These are phyloP conservation scores for Astyanax mexicanus DNA, from an alignment of 2,797 vertebrate species.

Conservation along the genomic window DNA sequence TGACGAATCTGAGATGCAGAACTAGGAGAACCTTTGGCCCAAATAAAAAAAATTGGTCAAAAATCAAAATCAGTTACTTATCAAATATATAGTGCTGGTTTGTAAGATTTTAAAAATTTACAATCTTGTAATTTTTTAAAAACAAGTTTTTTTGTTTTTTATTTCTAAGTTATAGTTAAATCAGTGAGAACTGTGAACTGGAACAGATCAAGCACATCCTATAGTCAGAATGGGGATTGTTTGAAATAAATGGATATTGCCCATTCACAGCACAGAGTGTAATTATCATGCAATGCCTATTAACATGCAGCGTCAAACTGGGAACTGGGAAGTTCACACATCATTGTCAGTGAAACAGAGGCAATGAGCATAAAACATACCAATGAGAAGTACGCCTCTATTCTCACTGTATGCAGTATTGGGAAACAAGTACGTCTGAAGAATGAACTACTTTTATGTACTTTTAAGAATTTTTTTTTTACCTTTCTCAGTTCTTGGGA, in stretches of 20 bases:
- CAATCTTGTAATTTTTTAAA: no score
- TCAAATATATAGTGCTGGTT: no score
- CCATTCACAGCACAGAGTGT: constrained; percentile 6
- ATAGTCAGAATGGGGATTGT: neutral
- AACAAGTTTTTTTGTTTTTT: no score
- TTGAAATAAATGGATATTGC: neutral
- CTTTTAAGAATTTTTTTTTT: no score
- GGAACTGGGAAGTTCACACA: constrained; percentile 70
- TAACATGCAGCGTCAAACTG: constrained; percentile 69
- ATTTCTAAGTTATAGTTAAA: neutral
- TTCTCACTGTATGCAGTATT: constrained; percentile 21
- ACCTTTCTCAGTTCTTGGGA: no score
- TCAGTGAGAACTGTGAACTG: neutral
- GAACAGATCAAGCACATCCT: neutral
- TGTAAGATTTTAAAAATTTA: no score
- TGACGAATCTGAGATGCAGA: no score
- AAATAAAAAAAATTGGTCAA: no score
- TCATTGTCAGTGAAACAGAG: constrained; percentile 63
- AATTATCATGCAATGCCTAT: constrained; percentile 59
- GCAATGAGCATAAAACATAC: constrained; percentile 66
- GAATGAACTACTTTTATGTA: no score
- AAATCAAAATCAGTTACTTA: no score
- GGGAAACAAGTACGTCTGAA: neutral
- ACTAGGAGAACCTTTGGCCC: no score
- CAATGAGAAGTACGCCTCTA: constrained; percentile 64